phyloP scores from a whole-genome alignment of 1,140 invertebrate species.

The Microplitis demolitor region DNA sequence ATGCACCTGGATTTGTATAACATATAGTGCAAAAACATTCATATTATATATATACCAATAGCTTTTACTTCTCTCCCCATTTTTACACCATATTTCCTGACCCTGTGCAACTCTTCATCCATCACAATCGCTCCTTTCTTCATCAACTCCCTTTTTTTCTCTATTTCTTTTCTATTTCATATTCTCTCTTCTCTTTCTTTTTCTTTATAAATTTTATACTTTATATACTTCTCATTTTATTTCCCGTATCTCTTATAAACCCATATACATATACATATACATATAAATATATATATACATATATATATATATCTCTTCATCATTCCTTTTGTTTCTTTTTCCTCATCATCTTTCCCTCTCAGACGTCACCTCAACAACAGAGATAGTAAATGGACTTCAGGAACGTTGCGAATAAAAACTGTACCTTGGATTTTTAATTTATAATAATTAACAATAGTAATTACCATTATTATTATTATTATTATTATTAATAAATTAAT shows the following conservation, averaged over 20 bases:
- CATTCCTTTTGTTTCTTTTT: not conserved
- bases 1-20: slow-evolving; percentile 14
- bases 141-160: not conserved
- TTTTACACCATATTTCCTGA: slow-evolving; percentile 13
- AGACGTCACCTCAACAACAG: slow-evolving; percentile 25
- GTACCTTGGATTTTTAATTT: not conserved
- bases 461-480: not conserved
- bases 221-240: too few relatives aligned
- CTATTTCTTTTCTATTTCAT: not conserved
- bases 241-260: too few relatives aligned
- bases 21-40: not conserved
- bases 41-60: not conserved
- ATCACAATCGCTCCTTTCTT: slow-evolving; percentile 17
- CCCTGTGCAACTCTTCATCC: slow-evolving; percentile 19
- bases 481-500: not conserved
- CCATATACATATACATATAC: too few relatives aligned
- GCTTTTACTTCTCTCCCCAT: not conserved
- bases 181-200: not conserved
- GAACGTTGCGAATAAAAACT: not conserved
- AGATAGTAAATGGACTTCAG: slow-evolving; percentile 18
- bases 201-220: not conserved
- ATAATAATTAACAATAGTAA: too few relatives aligned
- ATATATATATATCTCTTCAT: not conserved
- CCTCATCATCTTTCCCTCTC: slow-evolving; percentile 15
- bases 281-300: too few relatives aligned